phyloP scores from a whole-genome alignment of 2,888 invertebrate species.

The Cactoblastis cactorum region DNA sequence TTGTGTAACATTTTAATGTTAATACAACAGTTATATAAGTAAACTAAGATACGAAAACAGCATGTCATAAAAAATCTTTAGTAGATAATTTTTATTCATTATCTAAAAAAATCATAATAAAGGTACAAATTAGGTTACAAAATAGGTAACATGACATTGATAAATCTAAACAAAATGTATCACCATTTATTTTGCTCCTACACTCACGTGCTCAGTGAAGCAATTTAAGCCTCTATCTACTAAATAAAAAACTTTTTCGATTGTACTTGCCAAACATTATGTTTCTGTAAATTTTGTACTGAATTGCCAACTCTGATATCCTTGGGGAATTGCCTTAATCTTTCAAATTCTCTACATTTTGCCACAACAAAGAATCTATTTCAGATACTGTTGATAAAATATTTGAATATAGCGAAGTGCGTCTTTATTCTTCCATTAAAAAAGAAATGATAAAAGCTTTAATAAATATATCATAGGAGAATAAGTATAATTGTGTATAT shows the following conservation, averaged over 20 bases:
- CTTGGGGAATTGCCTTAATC: slow-evolving; percentile 1
- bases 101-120: neutral
- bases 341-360: neutral
- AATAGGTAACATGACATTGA: neutral
- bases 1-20: too few relatives aligned
- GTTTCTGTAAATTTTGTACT: slow-evolving; percentile 3
- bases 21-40: too few relatives aligned
- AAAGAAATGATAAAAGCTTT: too few relatives aligned
- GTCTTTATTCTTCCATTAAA: too few relatives aligned
- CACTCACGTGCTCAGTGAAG: neutral
- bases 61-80: too few relatives aligned
- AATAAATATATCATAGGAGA: too few relatives aligned
- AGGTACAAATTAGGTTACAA: neutral
- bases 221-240: slow-evolving; percentile 4
- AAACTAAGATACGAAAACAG: too few relatives aligned
- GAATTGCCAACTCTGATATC: slow-evolving; percentile 6
- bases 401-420: too few relatives aligned
- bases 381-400: too few relatives aligned
- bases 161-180: neutral
- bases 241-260: slow-evolving; percentile 14
- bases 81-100: too few relatives aligned
- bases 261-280: slow-evolving; percentile 7
- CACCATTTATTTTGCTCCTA: neutral
- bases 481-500: too few relatives aligned
- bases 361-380: neutral